Evolutionary conservation across 2,888 invertebrate species (phyloP).

Genomic region (Pollenia labialis): DNA sequence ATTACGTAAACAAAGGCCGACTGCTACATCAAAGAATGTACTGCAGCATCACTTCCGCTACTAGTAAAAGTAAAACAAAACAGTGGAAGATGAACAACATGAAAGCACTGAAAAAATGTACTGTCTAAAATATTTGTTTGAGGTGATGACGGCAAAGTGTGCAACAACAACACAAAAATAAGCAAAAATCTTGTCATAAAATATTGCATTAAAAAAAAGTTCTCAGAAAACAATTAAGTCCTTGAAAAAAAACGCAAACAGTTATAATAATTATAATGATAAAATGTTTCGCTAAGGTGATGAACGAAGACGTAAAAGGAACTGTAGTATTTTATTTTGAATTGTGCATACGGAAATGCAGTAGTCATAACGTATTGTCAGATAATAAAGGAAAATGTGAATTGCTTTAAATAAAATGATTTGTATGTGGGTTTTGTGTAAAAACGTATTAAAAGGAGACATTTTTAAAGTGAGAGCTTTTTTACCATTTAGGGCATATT

Average conservation of each 20-base stretch:
- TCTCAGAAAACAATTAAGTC: constrained; percentile 2
- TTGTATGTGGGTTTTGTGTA: background rate
- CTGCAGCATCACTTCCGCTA: background rate
- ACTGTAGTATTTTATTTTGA: constrained; percentile 19
- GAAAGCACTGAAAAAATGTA: constrained; percentile 1
- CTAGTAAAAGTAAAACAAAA: constrained; percentile 25
- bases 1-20: constrained; percentile 46
- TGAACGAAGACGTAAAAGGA: constrained; percentile 13
- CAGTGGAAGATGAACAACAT: background rate
- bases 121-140: constrained; percentile 47
- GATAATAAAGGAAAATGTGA: background rate
- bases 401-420: background rate
- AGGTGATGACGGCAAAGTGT: constrained; percentile 40
- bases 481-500: too few species aligned
- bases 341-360: constrained; percentile 50
- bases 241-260: background rate
- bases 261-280: constrained; percentile 8
- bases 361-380: background rate
- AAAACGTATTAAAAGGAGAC: too few species aligned
- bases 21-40: constrained; percentile 17
- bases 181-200: background rate
- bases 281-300: constrained; percentile 1
- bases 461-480: too few species aligned
- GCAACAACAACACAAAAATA: constrained; percentile 13
- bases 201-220: background rate